These are phyloP conservation scores for Tapirus terrestris DNA, from an alignment of 2,113 vertebrate genomes.

Conservation along the genomic window DNA sequence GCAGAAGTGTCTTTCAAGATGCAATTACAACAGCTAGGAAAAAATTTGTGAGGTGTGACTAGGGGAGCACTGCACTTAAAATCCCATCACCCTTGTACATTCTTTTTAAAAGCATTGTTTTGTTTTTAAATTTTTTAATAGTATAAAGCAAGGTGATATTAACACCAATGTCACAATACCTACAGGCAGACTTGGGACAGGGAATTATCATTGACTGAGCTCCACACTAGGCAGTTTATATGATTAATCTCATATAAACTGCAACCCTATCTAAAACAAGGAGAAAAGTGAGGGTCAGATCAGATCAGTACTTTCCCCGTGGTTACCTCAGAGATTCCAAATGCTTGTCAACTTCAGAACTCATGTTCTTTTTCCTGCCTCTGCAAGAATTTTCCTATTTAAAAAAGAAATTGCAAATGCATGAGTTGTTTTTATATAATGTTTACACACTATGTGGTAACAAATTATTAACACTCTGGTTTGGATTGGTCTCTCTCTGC, in stretches of 20 bases:
- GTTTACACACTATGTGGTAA: background rate
- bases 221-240: background rate
- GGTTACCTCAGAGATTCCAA: background rate
- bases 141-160: background rate
- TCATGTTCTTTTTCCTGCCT: background rate
- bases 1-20: background rate
- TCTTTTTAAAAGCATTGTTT: background rate
- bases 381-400: slow-evolving; percentile 15
- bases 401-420: slow-evolving; percentile 37
- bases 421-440: background rate
- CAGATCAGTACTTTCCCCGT: background rate
- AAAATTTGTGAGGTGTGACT: background rate
- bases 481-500: background rate
- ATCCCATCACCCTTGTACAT: background rate
- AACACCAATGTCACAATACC: background rate
- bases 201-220: slow-evolving; percentile 12
- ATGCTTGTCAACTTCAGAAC: background rate
- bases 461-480: background rate
- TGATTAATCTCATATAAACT: background rate
- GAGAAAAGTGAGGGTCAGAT: background rate
- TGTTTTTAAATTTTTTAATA: background rate
- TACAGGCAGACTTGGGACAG: background rate
- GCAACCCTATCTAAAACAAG: background rate
- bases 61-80: background rate
- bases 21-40: background rate